These are phyloP conservation scores for Eupithecia subumbrata DNA, from an alignment of 2,888 invertebrate species.

Conservation along the genomic window DNA sequence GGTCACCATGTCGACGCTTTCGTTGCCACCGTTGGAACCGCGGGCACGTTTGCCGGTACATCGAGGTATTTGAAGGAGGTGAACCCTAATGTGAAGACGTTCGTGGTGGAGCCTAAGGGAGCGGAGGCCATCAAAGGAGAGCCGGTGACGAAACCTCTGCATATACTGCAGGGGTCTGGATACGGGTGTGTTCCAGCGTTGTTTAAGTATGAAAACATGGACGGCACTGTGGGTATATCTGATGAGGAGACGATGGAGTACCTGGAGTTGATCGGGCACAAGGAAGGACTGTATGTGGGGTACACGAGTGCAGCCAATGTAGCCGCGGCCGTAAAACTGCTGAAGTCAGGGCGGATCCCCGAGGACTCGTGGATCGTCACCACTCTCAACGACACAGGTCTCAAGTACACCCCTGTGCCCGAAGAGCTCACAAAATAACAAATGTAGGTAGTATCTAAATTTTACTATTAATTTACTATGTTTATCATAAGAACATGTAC, in stretches of 20 bases:
- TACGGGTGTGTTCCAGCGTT: slow-evolving; percentile 74
- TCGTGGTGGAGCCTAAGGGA: slow-evolving; percentile 73
- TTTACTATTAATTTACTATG: background rate
- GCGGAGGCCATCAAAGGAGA: slow-evolving; percentile 74
- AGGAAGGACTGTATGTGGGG: slow-evolving; percentile 76
- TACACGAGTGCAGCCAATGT: slow-evolving; percentile 78
- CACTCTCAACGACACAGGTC: slow-evolving; percentile 68
- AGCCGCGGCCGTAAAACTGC: slow-evolving; percentile 72
- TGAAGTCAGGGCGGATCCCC: slow-evolving; percentile 69
- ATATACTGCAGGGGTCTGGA: slow-evolving; percentile 76
- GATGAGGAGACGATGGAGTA: slow-evolving; percentile 72
- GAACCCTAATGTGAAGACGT: slow-evolving; percentile 66
- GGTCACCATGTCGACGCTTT: slow-evolving; percentile 75
- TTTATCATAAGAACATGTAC: background rate
- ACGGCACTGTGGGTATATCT: slow-evolving; percentile 69
- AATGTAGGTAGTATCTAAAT: background rate
- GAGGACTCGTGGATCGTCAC: slow-evolving; percentile 76
- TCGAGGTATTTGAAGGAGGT: slow-evolving; percentile 72
- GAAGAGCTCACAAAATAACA: background rate
- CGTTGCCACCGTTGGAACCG: slow-evolving; percentile 74
- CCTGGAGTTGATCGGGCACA: slow-evolving; percentile 67
- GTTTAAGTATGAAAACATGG: slow-evolving; percentile 71
- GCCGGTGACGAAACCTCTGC: slow-evolving; percentile 72
- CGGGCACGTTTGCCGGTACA: slow-evolving; percentile 73
- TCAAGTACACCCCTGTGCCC: slow-evolving; percentile 62